Conservation (phyloP, 2,888 invertebrate genomes). For the Thymelicus lineola region DNA sequence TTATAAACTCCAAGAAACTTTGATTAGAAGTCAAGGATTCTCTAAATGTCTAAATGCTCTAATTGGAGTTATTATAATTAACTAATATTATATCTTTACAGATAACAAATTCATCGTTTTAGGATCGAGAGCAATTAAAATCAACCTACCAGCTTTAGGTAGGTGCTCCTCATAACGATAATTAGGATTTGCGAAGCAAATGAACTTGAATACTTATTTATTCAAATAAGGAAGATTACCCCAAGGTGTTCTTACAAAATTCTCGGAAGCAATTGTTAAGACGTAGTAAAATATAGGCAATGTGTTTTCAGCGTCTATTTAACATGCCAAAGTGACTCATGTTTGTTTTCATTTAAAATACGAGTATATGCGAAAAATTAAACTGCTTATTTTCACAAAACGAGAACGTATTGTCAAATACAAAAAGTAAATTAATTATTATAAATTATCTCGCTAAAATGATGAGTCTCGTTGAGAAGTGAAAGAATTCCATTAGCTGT, state of each 20-base stretch:
- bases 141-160: not conserved
- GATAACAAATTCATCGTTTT: not conserved
- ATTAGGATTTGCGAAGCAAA: too few relatives aligned
- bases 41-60: too few relatives aligned
- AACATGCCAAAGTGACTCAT: conserved; percentile 3
- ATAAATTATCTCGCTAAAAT: too few relatives aligned
- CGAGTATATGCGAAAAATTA: not conserved
- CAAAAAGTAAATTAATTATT: not conserved
- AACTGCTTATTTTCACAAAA: not conserved
- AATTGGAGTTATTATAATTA: too few relatives aligned
- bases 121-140: not conserved
- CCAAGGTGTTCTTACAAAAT: not conserved
- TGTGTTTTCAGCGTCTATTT: not conserved
- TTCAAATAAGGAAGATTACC: not conserved
- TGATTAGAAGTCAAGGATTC: too few relatives aligned
- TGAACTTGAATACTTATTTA: not conserved
- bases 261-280: not conserved
- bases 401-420: not conserved
- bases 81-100: too few relatives aligned
- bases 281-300: not conserved
- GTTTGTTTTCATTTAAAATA: conserved; percentile 1
- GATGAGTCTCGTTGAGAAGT: conserved; percentile 34
- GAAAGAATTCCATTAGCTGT: conserved; percentile 48
- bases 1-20: too few relatives aligned
- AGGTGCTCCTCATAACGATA: not conserved